Evolutionary conservation across 2,797 vertebrate species (phyloP).

Genomic region (Halcyon smyrnensis): DNA sequence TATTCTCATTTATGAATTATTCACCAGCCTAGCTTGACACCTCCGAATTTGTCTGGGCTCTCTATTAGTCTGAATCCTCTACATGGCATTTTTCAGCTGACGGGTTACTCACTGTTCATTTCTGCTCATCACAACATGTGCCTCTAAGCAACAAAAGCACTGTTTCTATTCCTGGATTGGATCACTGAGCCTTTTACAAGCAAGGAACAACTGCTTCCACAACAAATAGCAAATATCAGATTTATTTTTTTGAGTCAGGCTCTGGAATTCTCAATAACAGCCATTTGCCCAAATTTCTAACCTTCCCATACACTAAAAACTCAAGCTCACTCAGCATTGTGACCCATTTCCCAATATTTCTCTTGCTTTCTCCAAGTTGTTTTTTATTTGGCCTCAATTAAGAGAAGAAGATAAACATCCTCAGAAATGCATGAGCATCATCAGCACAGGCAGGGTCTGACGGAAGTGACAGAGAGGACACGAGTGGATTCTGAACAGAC

Average conservation of each 20-base stretch:
- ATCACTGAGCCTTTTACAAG: not conserved
- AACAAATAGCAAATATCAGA: not conserved
- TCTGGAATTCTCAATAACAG: not conserved
- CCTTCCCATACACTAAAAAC: not conserved
- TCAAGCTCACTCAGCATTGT: not conserved
- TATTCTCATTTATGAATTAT: not conserved
- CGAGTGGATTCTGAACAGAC: not conserved
- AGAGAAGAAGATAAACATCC: not conserved
- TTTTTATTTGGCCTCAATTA: not conserved
- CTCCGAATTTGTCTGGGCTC: not conserved
- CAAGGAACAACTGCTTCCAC: not conserved
- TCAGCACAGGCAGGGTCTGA: not conserved
- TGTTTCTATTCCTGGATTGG: slow-evolving; percentile 21
- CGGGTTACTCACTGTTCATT: slow-evolving; percentile 11
- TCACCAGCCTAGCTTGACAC: not conserved
- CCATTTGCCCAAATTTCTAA: not conserved
- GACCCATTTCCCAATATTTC: not conserved
- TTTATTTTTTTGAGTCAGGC: not conserved
- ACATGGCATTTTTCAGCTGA: slow-evolving; percentile 7
- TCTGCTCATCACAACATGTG: not conserved
- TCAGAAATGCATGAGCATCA: not conserved
- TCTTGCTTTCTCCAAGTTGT: not conserved
- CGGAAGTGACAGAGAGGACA: not conserved
- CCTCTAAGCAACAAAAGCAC: slow-evolving; percentile 36
- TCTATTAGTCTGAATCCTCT: not conserved